Evolutionary conservation across 23 tunicate genomes (phyloP).

Genomic region (Botrylloides violaceus): DNA sequence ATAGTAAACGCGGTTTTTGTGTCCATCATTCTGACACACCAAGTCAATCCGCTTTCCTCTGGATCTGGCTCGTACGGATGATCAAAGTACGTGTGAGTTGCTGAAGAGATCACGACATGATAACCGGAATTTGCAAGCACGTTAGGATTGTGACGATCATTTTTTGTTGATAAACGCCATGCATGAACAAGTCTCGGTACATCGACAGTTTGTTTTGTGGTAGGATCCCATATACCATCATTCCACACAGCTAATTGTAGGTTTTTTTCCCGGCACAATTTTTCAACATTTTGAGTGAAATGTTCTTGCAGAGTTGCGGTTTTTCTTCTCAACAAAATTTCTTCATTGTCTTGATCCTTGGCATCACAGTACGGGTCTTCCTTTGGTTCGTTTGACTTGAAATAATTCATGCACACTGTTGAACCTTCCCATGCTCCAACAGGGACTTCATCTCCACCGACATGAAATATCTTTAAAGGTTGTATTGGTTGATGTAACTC

Average conservation of each 20-base stretch:
- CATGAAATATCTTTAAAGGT: slow-evolving; percentile 55
- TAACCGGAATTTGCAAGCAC: slow-evolving; percentile 79
- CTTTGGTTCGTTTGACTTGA: background rate
- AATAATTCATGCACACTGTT: slow-evolving; percentile 33
- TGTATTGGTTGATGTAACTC: slow-evolving; percentile 52
- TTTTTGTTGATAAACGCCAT: slow-evolving; percentile 36
- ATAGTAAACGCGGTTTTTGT: slow-evolving; percentile 54
- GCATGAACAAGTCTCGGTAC: slow-evolving; percentile 29
- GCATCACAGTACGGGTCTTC: background rate
- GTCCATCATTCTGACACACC: slow-evolving; percentile 74
- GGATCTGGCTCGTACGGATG: slow-evolving; percentile 96
- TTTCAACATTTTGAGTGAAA: slow-evolving; percentile 36
- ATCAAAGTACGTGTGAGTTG: slow-evolving; percentile 83
- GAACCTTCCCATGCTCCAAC: slow-evolving; percentile 55
- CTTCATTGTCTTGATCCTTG: background rate
- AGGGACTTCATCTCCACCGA: slow-evolving; percentile 89
- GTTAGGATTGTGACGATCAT: slow-evolving; percentile 30
- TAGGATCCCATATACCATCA: slow-evolving; percentile 46
- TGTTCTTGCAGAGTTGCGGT: slow-evolving; percentile 52
- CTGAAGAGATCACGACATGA: slow-evolving; percentile 69
- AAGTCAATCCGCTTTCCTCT: slow-evolving; percentile 62
- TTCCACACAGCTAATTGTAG: slow-evolving; percentile 72
- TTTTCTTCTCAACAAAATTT: background rate
- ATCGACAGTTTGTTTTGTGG: slow-evolving; percentile 1
- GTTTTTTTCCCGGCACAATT: slow-evolving; percentile 35